Evolutionary conservation across 2,797 vertebrate species (phyloP), one percentile per base, ranked within the genome.

Genomic region (Xenops minutus): DNA sequence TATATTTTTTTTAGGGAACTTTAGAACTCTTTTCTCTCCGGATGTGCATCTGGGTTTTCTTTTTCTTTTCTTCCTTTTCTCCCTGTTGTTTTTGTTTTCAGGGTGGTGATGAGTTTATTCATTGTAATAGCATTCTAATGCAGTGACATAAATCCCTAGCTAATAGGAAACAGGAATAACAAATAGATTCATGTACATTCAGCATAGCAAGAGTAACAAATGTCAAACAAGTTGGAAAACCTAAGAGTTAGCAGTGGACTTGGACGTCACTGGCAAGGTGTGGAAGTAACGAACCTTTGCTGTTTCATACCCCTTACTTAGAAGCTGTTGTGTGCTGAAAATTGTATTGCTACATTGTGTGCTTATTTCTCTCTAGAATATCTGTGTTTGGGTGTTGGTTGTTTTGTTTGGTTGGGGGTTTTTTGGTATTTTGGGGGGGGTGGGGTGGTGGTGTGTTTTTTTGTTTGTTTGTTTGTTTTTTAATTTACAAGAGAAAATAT

Each of bases 101-200:
- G 85, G n/a, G 63, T 72, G 73, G 61, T 72, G 80, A 79, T 92
- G 88, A 92, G 67, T 94, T 96, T 95, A 82, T 77, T 73, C 74
- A 26, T 74, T 77, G 34, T 85, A 86, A 76, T 39, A 80, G 61
- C 93, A 95, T 96, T 96, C 88, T 95, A 86, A 76, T 78, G 49
- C 74, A 85, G 23, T 96, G 89, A 96, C 69, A 74, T 88, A 91
- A 83, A 90, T 88, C 46, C 52, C 69, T 49, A 83, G 66, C 75
- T 91, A 89, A 80, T 59, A 64, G 55, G 48, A 95, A 95, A 94
- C 37, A 86, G 80, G 78, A 89, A 76, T 62, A 89, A 80, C 24
- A 68, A 75, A 91, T 44, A 80, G 10, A 27, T 94, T 91, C 5
- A 1, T 68, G 64, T 72, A 51, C 18, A 18, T 76, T 85, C 54